A percentile compares a stretch with the other conserved stretches of the same genome.
phyloP scores from a whole-genome alignment of 1,140 invertebrate species.

The Ceratina calcarata region DNA sequence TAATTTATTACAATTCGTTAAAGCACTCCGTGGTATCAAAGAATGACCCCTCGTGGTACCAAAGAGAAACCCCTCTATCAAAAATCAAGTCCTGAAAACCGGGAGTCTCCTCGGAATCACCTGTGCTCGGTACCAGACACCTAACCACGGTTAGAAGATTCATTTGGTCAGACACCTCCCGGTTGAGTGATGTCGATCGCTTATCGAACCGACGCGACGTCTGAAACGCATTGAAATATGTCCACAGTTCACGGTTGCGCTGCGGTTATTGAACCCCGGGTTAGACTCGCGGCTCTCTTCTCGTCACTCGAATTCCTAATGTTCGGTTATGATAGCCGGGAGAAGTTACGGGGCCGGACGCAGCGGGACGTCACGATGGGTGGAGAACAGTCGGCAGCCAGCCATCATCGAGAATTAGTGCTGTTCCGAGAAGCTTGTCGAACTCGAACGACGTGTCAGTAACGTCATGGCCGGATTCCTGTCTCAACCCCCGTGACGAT shows the following conservation, averaged over 20 bases:
- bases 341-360: conserved; percentile 59
- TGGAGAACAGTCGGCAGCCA: conserved; percentile 56
- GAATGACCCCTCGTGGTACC: too few relatives aligned
- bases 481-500: conserved; percentile 36
- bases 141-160: conserved; percentile 30
- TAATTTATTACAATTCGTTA: too few relatives aligned
- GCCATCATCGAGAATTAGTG: conserved; percentile 66
- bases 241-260: conserved; percentile 50
- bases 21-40: neutral
- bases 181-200: conserved; percentile 65
- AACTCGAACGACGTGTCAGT: conserved; percentile 43
- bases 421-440: conserved; percentile 57
- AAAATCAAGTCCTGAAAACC: neutral
- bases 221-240: conserved; percentile 65
- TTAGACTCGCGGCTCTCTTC: conserved; percentile 9
- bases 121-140: conserved; percentile 53
- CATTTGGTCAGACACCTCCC: conserved; percentile 62
- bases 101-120: conserved; percentile 59
- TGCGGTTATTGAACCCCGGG: conserved; percentile 59
- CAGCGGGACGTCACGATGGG: conserved; percentile 58
- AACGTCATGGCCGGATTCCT: conserved; percentile 19
- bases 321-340: conserved; percentile 61
- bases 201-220: conserved; percentile 65
- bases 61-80: neutral
- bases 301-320: conserved; percentile 66